phyloP scores from a whole-genome alignment of 37 sponge, comb jelly and placozoan genomes.

The Tethya wilhelma region DNA sequence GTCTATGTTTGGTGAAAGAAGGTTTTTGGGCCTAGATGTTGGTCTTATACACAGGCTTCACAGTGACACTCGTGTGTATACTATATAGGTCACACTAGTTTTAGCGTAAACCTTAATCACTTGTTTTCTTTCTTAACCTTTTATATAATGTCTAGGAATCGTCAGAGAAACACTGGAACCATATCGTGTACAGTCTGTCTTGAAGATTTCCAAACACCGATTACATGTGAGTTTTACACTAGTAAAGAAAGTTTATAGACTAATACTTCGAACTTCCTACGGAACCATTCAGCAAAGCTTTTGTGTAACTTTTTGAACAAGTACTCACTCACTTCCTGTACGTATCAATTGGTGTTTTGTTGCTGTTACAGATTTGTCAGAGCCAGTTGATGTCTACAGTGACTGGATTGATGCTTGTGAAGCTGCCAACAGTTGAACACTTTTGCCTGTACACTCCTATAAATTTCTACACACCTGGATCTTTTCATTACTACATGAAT shows the following conservation, averaged over 20 bases:
- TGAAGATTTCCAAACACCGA: slow-evolving; percentile 94
- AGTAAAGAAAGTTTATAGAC: background rate
- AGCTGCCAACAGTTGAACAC: slow-evolving; percentile 81
- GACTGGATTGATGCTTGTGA: slow-evolving; percentile 99
- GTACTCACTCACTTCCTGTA: background rate
- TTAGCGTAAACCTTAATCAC: too few relatives aligned
- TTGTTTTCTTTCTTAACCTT: background rate
- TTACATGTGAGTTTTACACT: slow-evolving; percentile 75
- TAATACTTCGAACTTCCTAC: background rate
- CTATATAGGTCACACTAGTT: too few relatives aligned
- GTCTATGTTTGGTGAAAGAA: too few relatives aligned
- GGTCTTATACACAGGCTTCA: too few relatives aligned
- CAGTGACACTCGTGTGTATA: too few relatives aligned
- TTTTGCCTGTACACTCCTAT: too few relatives aligned
- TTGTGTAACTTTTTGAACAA: background rate
- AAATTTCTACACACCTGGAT: too few relatives aligned
- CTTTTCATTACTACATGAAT: too few relatives aligned
- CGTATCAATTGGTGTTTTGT: background rate
- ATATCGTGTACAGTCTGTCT: slow-evolving; percentile 92
- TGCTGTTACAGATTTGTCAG: slow-evolving; percentile 79
- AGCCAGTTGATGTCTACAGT: slow-evolving; percentile 99
- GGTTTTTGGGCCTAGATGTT: too few relatives aligned
- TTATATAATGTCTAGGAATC: slow-evolving; percentile 57
- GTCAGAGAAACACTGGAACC: slow-evolving; percentile 79
- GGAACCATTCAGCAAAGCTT: background rate